These are phyloP conservation scores for Cromileptes altivelis DNA, from an alignment of 2,113 vertebrate species.

Conservation along the genomic window DNA sequence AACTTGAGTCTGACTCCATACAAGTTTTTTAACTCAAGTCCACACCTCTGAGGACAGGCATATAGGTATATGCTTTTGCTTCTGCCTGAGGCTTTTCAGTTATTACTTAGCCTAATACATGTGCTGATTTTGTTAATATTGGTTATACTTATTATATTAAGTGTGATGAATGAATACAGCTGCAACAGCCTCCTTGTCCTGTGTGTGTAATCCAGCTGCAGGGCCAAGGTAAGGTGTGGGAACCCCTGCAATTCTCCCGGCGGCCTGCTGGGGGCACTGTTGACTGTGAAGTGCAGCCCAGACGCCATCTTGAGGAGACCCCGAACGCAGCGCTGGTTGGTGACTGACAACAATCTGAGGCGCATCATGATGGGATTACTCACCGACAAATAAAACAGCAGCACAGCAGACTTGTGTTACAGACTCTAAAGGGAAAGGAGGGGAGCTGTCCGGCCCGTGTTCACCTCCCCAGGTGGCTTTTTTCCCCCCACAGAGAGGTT, in stretches of 20 bases:
- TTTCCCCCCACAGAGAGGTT: slow-evolving; percentile 23
- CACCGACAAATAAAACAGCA: slow-evolving; percentile 47
- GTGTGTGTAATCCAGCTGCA: neutral
- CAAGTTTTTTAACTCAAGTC: no score
- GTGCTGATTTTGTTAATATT: no score
- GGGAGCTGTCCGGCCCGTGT: slow-evolving; percentile 17
- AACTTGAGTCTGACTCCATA: no score
- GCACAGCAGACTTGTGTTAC: slow-evolving; percentile 3
- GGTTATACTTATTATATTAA: no score
- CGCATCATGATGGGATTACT: slow-evolving; percentile 77
- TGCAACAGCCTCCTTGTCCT: neutral
- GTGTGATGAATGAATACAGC: no score
- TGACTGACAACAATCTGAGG: slow-evolving; percentile 75
- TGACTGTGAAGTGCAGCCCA: slow-evolving; percentile 33
- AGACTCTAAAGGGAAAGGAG: slow-evolving; percentile 3
- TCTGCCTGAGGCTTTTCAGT: no score
- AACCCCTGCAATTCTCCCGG: slow-evolving; percentile 40
- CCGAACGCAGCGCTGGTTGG: slow-evolving; percentile 59
- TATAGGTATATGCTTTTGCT: no score
- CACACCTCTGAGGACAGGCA: no score
- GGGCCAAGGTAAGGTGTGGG: neutral
- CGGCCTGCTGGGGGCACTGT: slow-evolving; percentile 60
- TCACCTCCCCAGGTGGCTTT: neutral
- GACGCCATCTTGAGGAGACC: slow-evolving; percentile 86
- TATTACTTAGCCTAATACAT: no score